A percentile compares a stretch with the other conserved stretches of the same genome.
These are phyloP conservation scores for Dendronephthya gigantea DNA, from an alignment of 64 coral and sea anemone species.

Conservation along the genomic window DNA sequence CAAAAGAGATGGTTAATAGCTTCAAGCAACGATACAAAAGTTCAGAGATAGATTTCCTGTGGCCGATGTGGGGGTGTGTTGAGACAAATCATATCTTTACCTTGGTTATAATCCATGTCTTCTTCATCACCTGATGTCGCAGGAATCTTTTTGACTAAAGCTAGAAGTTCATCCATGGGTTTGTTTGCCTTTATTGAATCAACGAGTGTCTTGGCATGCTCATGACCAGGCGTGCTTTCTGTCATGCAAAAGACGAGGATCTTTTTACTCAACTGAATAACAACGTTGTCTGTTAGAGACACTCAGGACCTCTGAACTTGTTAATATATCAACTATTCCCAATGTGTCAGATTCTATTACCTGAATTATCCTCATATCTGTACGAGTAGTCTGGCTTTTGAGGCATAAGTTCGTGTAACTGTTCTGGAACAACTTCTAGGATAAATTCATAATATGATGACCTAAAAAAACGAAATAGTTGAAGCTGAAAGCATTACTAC, in stretches of 20 bases:
- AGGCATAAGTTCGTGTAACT: slow-evolving; percentile 31
- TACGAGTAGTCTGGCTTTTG: slow-evolving; percentile 29
- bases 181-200: slow-evolving; percentile 91
- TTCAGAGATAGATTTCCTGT: background rate
- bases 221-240: slow-evolving; percentile 58
- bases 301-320: no score
- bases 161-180: slow-evolving; percentile 68
- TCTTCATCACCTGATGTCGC: slow-evolving; percentile 37
- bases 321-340: no score
- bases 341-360: no score
- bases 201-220: slow-evolving; percentile 58
- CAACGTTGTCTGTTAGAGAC: no score
- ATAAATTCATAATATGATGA: slow-evolving; percentile 56
- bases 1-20: background rate
- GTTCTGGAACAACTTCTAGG: slow-evolving; percentile 38
- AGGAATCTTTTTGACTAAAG: slow-evolving; percentile 66
- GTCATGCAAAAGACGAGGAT: no score
- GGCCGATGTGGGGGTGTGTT: background rate
- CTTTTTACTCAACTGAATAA: no score
- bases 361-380: slow-evolving; percentile 22
- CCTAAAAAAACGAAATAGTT: background rate
- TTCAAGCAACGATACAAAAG: background rate
- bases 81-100: no score
- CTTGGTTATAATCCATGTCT: slow-evolving; percentile 20
- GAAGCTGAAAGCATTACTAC: no score